Conservation (phyloP, 2,888 invertebrate species). For the Folsomia candida region DNA sequence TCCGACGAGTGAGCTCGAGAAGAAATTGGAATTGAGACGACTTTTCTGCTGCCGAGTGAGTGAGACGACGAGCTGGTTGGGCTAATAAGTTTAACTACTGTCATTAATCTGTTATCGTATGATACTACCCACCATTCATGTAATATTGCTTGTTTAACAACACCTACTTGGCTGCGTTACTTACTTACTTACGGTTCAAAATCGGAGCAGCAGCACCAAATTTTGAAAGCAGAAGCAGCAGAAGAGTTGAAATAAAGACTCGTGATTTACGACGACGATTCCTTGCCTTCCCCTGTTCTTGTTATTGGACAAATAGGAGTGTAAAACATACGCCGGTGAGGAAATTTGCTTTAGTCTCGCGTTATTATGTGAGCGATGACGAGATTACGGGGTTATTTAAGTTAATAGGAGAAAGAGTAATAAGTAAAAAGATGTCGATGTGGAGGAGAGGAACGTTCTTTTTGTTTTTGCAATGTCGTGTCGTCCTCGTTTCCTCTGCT, state of each 20-base stretch:
- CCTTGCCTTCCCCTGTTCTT: not conserved
- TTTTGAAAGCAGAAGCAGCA: too few relatives aligned
- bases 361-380: not conserved
- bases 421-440: not conserved
- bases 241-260: not conserved
- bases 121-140: constrained; percentile 42
- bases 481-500: not conserved
- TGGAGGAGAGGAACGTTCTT: not conserved
- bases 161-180: constrained; percentile 11
- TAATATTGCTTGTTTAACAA: constrained; percentile 42
- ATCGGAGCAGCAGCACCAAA: too few relatives aligned
- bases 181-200: not conserved
- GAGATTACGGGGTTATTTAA: not conserved
- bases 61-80: too few relatives aligned
- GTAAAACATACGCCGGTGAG: too few relatives aligned
- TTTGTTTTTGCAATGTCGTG: not conserved
- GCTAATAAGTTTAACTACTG: constrained; percentile 5
- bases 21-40: not conserved
- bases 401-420: not conserved
- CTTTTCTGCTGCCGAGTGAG: too few relatives aligned
- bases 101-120: constrained; percentile 50
- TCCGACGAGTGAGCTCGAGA: not conserved
- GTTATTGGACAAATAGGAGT: not conserved
- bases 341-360: not conserved
- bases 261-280: not conserved